phyloP scores from a whole-genome alignment of 1,140 invertebrate species.

The Platyura marginata region DNA sequence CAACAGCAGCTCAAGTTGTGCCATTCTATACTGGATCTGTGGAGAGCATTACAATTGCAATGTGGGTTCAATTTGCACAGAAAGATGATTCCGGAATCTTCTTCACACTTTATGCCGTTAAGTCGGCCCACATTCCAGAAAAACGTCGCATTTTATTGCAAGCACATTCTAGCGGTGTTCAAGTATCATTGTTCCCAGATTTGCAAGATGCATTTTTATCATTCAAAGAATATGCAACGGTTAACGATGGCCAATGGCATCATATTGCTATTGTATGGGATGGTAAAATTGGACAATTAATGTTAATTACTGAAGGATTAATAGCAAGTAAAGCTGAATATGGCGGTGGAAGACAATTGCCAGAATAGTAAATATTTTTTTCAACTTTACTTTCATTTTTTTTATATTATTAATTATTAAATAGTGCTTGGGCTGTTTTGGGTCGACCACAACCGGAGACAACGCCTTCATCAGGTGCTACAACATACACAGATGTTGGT shows the following conservation, averaged over 20 bases:
- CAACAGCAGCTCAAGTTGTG: slow-evolving; percentile 73
- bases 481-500: slow-evolving; percentile 62
- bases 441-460: slow-evolving; percentile 64
- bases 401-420: too few relatives aligned
- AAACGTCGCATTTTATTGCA: slow-evolving; percentile 66
- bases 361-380: slow-evolving; percentile 49
- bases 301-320: slow-evolving; percentile 78
- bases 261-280: slow-evolving; percentile 89
- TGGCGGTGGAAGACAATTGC: slow-evolving; percentile 54
- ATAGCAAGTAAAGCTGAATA: slow-evolving; percentile 83
- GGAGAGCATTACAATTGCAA: slow-evolving; percentile 67
- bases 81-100: slow-evolving; percentile 81
- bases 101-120: slow-evolving; percentile 79
- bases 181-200: slow-evolving; percentile 74
- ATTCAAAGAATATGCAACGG: slow-evolving; percentile 77
- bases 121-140: slow-evolving; percentile 57
- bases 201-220: slow-evolving; percentile 77
- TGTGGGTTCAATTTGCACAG: slow-evolving; percentile 92
- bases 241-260: slow-evolving; percentile 95
- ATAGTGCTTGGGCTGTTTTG: slow-evolving; percentile 77
- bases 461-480: slow-evolving; percentile 31
- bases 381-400: slow-evolving; percentile 1
- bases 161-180: slow-evolving; percentile 76
- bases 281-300: slow-evolving; percentile 61
- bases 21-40: slow-evolving; percentile 66